Evolutionary conservation across 1,140 invertebrate genomes (phyloP).

Genomic region (Pogonomyrmex barbatus): DNA sequence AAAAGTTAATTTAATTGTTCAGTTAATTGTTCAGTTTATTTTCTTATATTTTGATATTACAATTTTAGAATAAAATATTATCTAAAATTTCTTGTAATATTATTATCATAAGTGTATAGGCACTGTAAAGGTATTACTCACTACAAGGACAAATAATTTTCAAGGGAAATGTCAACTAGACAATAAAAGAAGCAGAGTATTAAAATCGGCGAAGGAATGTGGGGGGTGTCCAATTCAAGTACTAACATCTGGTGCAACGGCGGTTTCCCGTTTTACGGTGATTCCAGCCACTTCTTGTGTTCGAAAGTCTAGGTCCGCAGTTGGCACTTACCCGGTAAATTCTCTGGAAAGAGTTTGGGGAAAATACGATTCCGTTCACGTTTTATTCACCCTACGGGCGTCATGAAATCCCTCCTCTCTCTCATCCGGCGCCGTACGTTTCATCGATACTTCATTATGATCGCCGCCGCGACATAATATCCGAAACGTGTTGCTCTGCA

Average conservation of each 20-base stretch:
- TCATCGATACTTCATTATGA: constrained; percentile 75
- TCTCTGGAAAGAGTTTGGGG: constrained; percentile 69
- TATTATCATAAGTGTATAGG: neutral
- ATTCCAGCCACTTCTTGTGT: constrained; percentile 69
- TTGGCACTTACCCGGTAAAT: constrained; percentile 72
- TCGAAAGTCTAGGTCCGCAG: constrained; percentile 63
- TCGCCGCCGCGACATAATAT: constrained; percentile 71
- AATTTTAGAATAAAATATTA: neutral
- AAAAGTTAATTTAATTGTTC: constrained; percentile 1
- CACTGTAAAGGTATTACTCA: constrained; percentile 18
- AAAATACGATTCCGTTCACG: constrained; percentile 75
- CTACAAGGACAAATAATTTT: constrained; percentile 25
- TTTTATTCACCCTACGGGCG: constrained; percentile 37
- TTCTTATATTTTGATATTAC: neutral
- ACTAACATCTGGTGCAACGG: constrained; percentile 73
- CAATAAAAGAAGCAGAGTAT: constrained; percentile 30
- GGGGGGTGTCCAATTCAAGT: constrained; percentile 46
- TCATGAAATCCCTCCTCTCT: constrained; percentile 44
- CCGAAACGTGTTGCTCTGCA: constrained; percentile 70
- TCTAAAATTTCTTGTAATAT: neutral
- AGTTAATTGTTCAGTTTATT: neutral
- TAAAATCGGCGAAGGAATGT: constrained; percentile 1
- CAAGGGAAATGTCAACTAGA: neutral
- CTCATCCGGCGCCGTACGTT: constrained; percentile 66
- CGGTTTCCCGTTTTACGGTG: constrained; percentile 69